Evolutionary conservation across 2,888 invertebrate genomes (phyloP).

Genomic region (Lasioglossum pauxillum): DNA sequence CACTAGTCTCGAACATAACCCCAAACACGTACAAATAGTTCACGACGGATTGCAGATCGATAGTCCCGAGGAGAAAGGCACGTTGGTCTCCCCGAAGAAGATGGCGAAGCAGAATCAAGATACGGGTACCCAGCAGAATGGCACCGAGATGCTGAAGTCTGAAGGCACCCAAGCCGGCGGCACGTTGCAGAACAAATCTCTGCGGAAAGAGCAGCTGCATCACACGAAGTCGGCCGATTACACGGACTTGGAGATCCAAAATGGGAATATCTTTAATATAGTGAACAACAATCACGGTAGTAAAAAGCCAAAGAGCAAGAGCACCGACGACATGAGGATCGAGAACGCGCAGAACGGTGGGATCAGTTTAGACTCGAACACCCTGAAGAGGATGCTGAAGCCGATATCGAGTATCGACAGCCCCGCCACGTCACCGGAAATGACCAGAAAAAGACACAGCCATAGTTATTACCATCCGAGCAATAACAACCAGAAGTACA

Average conservation of each 20-base stretch:
- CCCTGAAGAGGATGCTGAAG: conserved; percentile 96
- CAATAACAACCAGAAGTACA: conserved; percentile 85
- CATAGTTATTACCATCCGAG: conserved; percentile 85
- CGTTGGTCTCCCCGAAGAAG: conserved; percentile 83
- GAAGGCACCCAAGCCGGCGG: conserved; percentile 94
- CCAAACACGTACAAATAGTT: conserved; percentile 3
- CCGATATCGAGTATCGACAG: conserved; percentile 96
- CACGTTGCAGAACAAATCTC: conserved; percentile 86
- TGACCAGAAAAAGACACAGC: conserved; percentile 92
- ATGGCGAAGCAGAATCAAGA: conserved; percentile 86
- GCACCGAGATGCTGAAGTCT: conserved; percentile 87
- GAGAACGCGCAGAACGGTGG: conserved; percentile 83
- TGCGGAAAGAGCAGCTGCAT: conserved; percentile 81
- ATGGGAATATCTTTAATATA: conserved; percentile 82
- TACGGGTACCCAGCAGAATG: conserved; percentile 80
- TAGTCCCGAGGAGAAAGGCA: conserved; percentile 83
- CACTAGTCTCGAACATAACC: no score
- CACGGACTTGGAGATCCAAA: conserved; percentile 85
- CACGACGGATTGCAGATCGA: conserved; percentile 76
- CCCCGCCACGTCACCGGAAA: conserved; percentile 96
- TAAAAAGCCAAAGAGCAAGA: conserved; percentile 93
- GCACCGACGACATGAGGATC: conserved; percentile 93
- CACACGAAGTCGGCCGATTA: conserved; percentile 86
- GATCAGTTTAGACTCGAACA: conserved; percentile 90
- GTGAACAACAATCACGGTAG: conserved; percentile 84